Evolutionary conservation across 2,888 invertebrate species (phyloP), one percentile per base, ranked within the genome.

Genomic region (Phaedon cochleariae): DNA sequence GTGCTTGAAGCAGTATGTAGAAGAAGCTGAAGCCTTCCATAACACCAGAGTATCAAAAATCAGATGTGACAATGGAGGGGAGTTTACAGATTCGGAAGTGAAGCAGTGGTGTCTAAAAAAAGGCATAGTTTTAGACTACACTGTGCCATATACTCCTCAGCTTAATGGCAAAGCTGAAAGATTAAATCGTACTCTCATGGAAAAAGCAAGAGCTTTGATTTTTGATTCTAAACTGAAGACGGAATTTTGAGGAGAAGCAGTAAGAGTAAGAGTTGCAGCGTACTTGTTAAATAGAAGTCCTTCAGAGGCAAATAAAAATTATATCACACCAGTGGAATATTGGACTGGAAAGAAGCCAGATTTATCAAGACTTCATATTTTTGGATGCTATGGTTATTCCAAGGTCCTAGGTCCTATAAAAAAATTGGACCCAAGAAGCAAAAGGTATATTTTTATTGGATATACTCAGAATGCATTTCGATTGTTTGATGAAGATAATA

Each of bases 301-400:
- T 21, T 64, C 64, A n/a, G n/a, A n/a, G 15, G 60, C 59, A 37
- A 65, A 18, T 59, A 51, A 48, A 51, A 37, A 48, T 34, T n/a
- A n/a, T n/a, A 60, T 37, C 20, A 77, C 79, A 4, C 77, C 79
- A n/a, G 60, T 51, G 49, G 79, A 81, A 72, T 60, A 65, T 26
- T 79, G 79, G 79, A 67, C 62, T n/a, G 65, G 62, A 6, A 68
- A 59, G 55, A 77, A 71, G 69, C 75, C 78, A n/a, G 64, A 79
- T 79, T 15, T 6, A 10, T 15, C 46, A 46, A 20, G 17, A 18
- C 46, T 46, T 5, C 15, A 15, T 9, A 31, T 15, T 7, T 12
- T 51, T n/a, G 17, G 51, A 31, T n/a, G n/a, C n/a, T n/a, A n/a
- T n/a, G n/a, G n/a, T n/a, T n/a, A n/a, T n/a, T n/a, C n/a, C n/a